Base-by-base conservation (phyloP, 2,113 vertebrate genomes). In the Catagonus wagneri region DNA sequence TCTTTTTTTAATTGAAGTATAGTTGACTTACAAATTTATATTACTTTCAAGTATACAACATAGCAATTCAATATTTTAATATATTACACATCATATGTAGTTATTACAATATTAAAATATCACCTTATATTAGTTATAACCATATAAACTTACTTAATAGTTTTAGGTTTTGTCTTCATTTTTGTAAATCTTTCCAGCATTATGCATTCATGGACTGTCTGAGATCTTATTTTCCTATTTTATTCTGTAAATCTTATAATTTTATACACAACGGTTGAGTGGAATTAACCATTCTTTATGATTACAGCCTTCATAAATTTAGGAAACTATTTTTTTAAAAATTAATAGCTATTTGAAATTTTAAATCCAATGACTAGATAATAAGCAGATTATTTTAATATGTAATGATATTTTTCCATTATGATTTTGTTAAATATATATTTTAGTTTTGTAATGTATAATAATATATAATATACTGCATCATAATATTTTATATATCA, bases 281-380 rank as follows among this genome's bases (percentile, higher is more conserved):
- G 32, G 3, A 85, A 80, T 32, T 65, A 34, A 78, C 7, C 8
- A 34, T 58, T 74, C 36, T 72, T 89, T 32, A 84, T 76, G 20
- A 89, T 10, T 2, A 93, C 22, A 91, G 7, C 22, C 22, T 29
- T 91, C 44, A 81, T 25, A 61, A 78, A 71, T 19, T 93, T 34
- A 84, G 69, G 74, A 84, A 89, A 86, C 3, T 44, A 36, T 63
- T 92, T 80, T 90, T 92, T 90, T 92, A 12, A 72, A 68, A 87
- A 79, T 69, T 79, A 54, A 90, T 52, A 75, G 7, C 12, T 16
- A 90, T 19, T 95, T 87, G 39, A 83, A 81, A n/a, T 29, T 91
- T 95, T 74, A 83, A 76, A n/a, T 83, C 54, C 9, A 84, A 27
- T 65, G 6, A 69, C 17, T 75, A 44, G 44, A 44, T 44, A 44